phyloP scores from a whole-genome alignment of 2,797 vertebrate species.

The Hypotaenidia philippensis region DNA sequence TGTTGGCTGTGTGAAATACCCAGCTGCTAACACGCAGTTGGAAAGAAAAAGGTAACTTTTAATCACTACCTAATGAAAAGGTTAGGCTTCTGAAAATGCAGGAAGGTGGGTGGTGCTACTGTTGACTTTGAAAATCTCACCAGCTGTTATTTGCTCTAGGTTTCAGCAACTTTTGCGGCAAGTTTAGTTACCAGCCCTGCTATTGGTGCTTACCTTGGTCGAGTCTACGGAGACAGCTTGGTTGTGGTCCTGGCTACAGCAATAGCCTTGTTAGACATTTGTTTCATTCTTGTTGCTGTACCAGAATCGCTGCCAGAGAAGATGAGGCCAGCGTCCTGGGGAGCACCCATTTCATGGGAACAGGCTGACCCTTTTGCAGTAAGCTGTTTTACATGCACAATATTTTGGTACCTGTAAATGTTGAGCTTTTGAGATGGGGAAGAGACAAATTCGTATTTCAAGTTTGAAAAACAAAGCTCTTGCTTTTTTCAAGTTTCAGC shows the following conservation, averaged over 20 bases:
- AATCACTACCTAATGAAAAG: neutral
- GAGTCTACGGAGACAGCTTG: slow-evolving; percentile 87
- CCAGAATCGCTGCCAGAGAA: slow-evolving; percentile 90
- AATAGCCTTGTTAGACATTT: slow-evolving; percentile 88
- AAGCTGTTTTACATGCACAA: slow-evolving; percentile 30
- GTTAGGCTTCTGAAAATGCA: neutral
- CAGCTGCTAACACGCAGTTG: neutral
- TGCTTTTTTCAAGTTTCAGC: neutral
- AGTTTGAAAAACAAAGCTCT: neutral
- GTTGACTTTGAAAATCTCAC: neutral
- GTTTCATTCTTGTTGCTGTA: slow-evolving; percentile 89
- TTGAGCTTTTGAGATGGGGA: neutral
- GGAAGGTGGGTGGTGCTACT: too few relatives aligned
- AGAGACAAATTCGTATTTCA: neutral
- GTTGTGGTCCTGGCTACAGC: slow-evolving; percentile 89
- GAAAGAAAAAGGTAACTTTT: neutral
- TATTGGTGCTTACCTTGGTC: slow-evolving; percentile 89
- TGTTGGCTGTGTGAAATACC: neutral
- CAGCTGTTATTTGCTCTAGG: slow-evolving; percentile 68
- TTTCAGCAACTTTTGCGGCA: slow-evolving; percentile 89
- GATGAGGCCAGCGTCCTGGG: slow-evolving; percentile 90
- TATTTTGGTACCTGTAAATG: neutral
- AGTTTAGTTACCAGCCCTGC: slow-evolving; percentile 90
- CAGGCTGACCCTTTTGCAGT: slow-evolving; percentile 92
- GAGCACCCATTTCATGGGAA: slow-evolving; percentile 90